Evolutionary conservation across 2,797 vertebrate species (phyloP), one percentile per base, ranked within the genome.

Genomic region (Spatula clypeata): DNA sequence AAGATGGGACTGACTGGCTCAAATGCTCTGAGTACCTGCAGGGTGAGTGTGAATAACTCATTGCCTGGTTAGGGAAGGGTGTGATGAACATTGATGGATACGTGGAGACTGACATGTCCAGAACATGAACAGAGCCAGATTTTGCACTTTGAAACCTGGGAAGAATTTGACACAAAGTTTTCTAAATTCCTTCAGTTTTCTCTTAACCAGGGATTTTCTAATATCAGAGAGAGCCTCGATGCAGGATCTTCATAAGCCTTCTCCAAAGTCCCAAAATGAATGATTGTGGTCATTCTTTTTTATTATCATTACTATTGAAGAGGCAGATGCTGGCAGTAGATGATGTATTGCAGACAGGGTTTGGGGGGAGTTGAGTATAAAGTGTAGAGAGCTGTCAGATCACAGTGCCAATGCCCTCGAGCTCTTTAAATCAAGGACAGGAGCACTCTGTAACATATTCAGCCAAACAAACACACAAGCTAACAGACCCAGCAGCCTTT

Each of bases 91-190:
- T 4, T 6, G 26, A 31, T 0, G 4, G 9, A 5, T 44, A 49
- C 7, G 13, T 7, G 31, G 62, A 47, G 26, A 84, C 2, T 17
- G 65, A 29, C 0, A 0, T 62, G 45, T 11, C 5, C 74, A 70
- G 29, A 51, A 10, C 26, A 27, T 66, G 20, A 31, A 34, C 32
- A 54, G 32, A 23, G 32, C 26, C 40, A 54, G 20, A 42, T 32
- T 64, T 67, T 3, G 6, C 20, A 6, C 27, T 77, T 80, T 54
- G 44, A 62, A 90, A 21, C 36, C 53, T 32, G 5, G 17, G 32
- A 77, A 64, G 36, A 18, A 31, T 82, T 70, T 9, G 16, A 60
- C 31, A 49, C 6, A 62, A 51, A 3, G 5, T 85, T 85, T 91
- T 73, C 29, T 40, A 89, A 3, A 6, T 29, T 1, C 1, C 5